Evolutionary conservation across 2,113 vertebrate species (phyloP), one percentile per base, ranked within the genome.

Genomic region (Gobiocypris rarus): DNA sequence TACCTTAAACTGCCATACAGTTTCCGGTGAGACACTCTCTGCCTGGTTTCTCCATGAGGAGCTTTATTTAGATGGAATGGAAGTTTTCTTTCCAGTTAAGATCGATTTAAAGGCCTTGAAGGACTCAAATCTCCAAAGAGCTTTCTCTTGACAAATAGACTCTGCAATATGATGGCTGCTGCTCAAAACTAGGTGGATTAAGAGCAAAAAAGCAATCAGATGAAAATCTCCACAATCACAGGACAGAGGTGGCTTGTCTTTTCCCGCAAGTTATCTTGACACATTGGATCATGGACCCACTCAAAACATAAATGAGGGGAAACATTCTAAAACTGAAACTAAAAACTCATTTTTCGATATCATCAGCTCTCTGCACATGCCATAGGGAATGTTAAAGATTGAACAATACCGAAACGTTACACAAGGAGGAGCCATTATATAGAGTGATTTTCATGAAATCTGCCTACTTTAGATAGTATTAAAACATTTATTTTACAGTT

Each of bases 131-230:
- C 58, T 24, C 58, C 14, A 11, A 19, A 80, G 24, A 65, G 77
- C 77, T 31, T 43, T 43, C 41, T 45, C 52, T 58, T 41, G 31
- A 56, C 41, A 28, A 48, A 63, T 28, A 48, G 38, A 61, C 58
- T 26, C 24, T 19, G 19, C 63, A 38, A 67, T 67, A 67, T 5
- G 31, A 67, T 38, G 31, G 63, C 45, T 74, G 22, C 14, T 2
- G 41, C 28, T 63, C 43, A 48, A 80, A 38, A 26, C 6, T 41
- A 52, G 75, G 14, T 43, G 41, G 52, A 52, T 52, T 13, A 80
- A 58, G 52, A 54, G 31, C 14, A 43, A 58, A 58, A 75, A 83
- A 79, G 82, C 75, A 74, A 85, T 88, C 63, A 41, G 13, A 17
- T 38, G 63, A 14, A 73, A 80, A 77, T 50, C 56, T 22, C 48